These are phyloP conservation scores for Semicossyphus pulcher DNA, from an alignment of 2,113 vertebrate genomes.

Conservation along the genomic window DNA sequence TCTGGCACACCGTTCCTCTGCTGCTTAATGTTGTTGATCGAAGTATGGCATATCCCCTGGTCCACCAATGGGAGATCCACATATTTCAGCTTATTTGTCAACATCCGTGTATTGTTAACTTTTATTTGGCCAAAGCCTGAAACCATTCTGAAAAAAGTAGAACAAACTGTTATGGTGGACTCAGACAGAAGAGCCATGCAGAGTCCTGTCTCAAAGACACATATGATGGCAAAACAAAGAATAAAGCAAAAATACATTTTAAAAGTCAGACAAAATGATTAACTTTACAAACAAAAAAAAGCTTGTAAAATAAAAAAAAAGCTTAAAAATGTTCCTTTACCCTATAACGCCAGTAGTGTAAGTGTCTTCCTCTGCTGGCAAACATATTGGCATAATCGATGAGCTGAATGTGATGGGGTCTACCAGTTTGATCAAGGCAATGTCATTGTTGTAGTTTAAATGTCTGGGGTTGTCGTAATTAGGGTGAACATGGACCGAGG, in stretches of 20 bases:
- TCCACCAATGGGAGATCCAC: conserved; percentile 66
- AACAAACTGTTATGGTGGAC: neutral
- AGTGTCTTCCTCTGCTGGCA: conserved; percentile 47
- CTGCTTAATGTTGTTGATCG: rapidly evolving
- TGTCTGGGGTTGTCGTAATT: neutral
- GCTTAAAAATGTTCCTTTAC: conserved; percentile 51
- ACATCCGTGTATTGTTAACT: rapidly evolving
- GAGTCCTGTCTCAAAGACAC: neutral
- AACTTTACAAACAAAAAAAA: neutral
- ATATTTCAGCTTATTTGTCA: conserved; percentile 61
- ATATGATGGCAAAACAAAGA: too few relatives aligned
- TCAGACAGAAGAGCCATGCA: neutral
- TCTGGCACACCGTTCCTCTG: rapidly evolving
- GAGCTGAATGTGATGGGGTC: conserved; percentile 55
- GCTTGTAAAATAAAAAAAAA: neutral
- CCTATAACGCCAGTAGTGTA: conserved; percentile 23
- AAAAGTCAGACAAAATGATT: neutral
- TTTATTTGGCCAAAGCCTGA: conserved; percentile 65
- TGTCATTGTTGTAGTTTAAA: conserved; percentile 64
- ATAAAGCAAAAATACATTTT: neutral
- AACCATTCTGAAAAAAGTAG: conserved; percentile 43
- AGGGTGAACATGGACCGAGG: conserved; percentile 68
- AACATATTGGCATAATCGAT: conserved; percentile 77
- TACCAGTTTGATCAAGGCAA: conserved; percentile 71
- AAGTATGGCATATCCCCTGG: conserved; percentile 37